Conservation (phyloP, 2,113 vertebrate genomes). For the Lagopus muta region DNA sequence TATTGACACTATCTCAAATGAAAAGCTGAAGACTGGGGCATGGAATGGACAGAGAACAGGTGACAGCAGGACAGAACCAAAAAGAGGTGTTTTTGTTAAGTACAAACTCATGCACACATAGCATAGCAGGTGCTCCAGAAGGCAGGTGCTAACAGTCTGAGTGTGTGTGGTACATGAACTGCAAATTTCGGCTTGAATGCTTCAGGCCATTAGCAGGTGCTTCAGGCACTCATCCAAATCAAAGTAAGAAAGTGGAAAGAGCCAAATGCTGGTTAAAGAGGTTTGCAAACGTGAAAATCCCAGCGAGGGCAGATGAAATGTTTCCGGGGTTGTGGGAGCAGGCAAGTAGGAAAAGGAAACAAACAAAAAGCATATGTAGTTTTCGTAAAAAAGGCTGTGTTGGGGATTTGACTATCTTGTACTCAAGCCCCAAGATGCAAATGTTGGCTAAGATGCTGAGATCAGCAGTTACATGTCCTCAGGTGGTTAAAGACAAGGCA, state of each 20-base stretch:
- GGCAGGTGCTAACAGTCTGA: constrained; percentile 67
- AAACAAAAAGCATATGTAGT: not conserved
- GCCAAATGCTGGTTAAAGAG: constrained; percentile 73
- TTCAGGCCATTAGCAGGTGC: constrained; percentile 74
- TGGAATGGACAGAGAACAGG: not conserved
- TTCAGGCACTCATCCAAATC: constrained; percentile 67
- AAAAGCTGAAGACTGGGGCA: not conserved
- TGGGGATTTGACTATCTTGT: constrained; percentile 42
- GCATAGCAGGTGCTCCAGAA: constrained; percentile 71
- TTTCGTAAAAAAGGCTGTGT: constrained; percentile 39
- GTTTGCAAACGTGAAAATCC: constrained; percentile 41
- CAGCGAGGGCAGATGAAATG: not conserved
- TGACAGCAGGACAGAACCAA: not conserved
- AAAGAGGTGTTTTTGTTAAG: not conserved
- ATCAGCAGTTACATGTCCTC: constrained; percentile 77
- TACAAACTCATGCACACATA: constrained; percentile 8
- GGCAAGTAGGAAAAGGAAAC: not conserved
- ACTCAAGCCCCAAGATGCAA: constrained; percentile 17
- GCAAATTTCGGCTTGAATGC: constrained; percentile 41
- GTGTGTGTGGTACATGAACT: constrained; percentile 37
- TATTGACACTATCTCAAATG: fast-evolving
- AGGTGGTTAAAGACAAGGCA: constrained; percentile 72
- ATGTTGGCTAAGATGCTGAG: constrained; percentile 63
- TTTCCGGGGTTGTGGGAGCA: not conserved
- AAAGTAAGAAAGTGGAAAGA: constrained; percentile 65